These are phyloP conservation scores for Chymomyza procnemis DNA, from an alignment of 2,888 invertebrate species.

Conservation along the genomic window DNA sequence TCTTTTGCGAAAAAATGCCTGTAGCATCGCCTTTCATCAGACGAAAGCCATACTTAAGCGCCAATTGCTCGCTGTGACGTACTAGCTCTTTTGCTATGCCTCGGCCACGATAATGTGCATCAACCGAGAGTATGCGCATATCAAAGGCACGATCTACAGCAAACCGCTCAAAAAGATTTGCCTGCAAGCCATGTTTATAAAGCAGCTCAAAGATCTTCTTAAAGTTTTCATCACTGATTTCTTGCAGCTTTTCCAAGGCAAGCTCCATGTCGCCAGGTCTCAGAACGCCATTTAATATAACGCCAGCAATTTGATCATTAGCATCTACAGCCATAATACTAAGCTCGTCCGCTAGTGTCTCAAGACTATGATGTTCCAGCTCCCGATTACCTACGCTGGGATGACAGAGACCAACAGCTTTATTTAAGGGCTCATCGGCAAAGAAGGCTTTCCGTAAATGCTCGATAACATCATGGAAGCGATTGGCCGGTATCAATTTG, in stretches of 20 bases:
- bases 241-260: conserved; percentile 83
- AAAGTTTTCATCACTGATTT: conserved; percentile 84
- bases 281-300: conserved; percentile 87
- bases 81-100: conserved; percentile 88
- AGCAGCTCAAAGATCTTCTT: conserved; percentile 88
- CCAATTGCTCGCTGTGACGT: conserved; percentile 83
- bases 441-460: conserved; percentile 88
- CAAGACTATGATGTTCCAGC: conserved; percentile 85
- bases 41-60: conserved; percentile 82
- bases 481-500: conserved; percentile 69
- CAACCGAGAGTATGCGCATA: conserved; percentile 89
- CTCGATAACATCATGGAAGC: conserved; percentile 82
- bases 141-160: conserved; percentile 86
- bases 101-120: conserved; percentile 83
- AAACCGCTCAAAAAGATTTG: conserved; percentile 85
- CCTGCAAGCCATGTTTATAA: conserved; percentile 84
- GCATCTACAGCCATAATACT: conserved; percentile 85
- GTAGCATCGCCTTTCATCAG: conserved; percentile 90
- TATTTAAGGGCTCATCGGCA: conserved; percentile 90
- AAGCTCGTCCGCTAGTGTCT: conserved; percentile 86
- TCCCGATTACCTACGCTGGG: conserved; percentile 85
- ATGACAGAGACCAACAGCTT: conserved; percentile 85
- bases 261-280: conserved; percentile 85
- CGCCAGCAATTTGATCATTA: conserved; percentile 86
- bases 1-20: conserved; percentile 88